Conservation (phyloP, 2,113 vertebrate species). For the Sebastes fasciatus region DNA sequence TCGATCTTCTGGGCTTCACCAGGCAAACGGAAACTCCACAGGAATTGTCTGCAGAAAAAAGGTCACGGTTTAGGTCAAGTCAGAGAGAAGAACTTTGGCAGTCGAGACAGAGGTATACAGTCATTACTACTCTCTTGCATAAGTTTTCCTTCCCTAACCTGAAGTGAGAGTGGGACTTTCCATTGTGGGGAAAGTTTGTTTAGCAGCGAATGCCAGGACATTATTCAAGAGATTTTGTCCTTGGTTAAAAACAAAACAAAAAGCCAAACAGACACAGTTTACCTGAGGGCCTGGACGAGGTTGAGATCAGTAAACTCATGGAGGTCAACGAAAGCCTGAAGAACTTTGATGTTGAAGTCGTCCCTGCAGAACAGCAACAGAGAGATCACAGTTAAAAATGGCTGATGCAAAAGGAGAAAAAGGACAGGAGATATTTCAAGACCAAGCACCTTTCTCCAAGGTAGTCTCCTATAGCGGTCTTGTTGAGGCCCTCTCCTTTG, state of each 20-base stretch:
- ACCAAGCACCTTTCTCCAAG: slow-evolving; percentile 88
- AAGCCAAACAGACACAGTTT: slow-evolving; percentile 17
- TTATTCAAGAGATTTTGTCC: not conserved
- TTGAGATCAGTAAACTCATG: slow-evolving; percentile 96
- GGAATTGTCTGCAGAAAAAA: slow-evolving; percentile 87
- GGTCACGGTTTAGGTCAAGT: slow-evolving; percentile 35
- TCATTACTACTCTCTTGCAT: not conserved
- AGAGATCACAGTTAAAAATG: slow-evolving; percentile 19
- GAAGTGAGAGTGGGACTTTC: slow-evolving; percentile 33
- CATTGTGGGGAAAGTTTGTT: slow-evolving; percentile 22
- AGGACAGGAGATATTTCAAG: not conserved
- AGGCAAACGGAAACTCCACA: slow-evolving; percentile 95
- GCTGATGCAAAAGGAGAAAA: not conserved
- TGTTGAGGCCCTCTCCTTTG: slow-evolving; percentile 95
- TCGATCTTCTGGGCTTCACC: slow-evolving; percentile 96
- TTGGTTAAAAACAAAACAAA: not conserved
- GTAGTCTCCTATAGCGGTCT: slow-evolving; percentile 94
- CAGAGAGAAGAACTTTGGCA: slow-evolving; percentile 1
- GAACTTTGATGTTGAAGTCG: slow-evolving; percentile 92
- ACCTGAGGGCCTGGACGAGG: slow-evolving; percentile 94
- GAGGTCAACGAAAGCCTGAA: slow-evolving; percentile 93
- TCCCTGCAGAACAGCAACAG: slow-evolving; percentile 81
- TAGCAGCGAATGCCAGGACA: not conserved
- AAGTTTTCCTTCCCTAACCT: not conserved
- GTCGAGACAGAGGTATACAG: not conserved